Conservation (phyloP, 2,888 invertebrate genomes). For the Pherbina coryleti region DNA sequence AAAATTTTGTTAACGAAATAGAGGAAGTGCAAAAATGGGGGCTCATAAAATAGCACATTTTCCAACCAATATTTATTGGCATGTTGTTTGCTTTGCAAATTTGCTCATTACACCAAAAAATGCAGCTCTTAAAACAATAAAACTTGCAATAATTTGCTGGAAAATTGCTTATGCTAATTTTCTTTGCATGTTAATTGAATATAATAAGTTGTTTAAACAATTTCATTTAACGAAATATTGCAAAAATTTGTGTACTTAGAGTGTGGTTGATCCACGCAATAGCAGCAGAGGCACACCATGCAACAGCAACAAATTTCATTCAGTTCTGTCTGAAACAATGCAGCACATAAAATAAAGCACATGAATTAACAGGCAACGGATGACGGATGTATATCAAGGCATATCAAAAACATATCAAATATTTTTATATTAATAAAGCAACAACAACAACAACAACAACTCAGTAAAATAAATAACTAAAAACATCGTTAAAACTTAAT, state of each 20-base stretch:
- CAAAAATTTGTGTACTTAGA: background rate
- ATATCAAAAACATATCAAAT: background rate
- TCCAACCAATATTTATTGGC: background rate
- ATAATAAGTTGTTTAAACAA: background rate
- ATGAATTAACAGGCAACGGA: no score
- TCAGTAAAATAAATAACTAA: background rate
- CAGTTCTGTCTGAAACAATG: no score
- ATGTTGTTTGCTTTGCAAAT: background rate
- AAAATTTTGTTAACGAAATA: no score
- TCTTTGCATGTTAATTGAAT: background rate
- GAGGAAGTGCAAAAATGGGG: no score
- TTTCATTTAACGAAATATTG: background rate
- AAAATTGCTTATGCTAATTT: conserved; percentile 6
- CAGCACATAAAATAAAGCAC: no score
- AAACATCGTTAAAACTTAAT: background rate
- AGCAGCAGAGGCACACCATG: background rate
- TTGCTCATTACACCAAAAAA: background rate
- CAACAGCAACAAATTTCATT: background rate
- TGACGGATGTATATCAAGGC: background rate
- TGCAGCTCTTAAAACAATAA: background rate
- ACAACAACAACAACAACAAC: background rate
- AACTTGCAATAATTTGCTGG: conserved; percentile 1
- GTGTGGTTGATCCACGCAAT: background rate
- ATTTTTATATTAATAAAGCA: background rate
- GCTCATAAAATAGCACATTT: no score